Conservation (phyloP, 2,888 invertebrate species). For the Macrophya alboannulata region DNA sequence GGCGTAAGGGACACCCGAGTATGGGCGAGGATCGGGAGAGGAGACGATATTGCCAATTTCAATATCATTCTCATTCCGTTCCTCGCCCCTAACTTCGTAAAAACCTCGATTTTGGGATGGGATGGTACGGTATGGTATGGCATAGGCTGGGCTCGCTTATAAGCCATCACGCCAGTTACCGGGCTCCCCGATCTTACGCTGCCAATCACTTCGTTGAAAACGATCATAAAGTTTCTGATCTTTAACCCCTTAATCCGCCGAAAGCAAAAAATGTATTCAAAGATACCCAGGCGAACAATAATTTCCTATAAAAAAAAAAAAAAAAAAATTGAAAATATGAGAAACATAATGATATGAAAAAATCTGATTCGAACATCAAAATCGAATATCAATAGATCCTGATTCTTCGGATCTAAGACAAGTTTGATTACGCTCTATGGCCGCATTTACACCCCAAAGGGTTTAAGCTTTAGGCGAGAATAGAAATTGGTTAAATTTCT, state of each 20-base stretch:
- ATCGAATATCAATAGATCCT: background rate
- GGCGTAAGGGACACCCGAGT: slow-evolving; percentile 26
- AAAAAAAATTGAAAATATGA: background rate
- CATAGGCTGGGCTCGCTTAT: slow-evolving; percentile 15
- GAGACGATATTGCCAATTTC: slow-evolving; percentile 75
- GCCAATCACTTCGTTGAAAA: slow-evolving; percentile 37
- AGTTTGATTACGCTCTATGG: no score
- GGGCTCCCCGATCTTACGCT: background rate
- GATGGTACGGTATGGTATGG: background rate
- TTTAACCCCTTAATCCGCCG: background rate
- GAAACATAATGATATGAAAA: background rate
- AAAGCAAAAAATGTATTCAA: no score
- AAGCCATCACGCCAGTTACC: slow-evolving; percentile 42
- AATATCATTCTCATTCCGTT: slow-evolving; percentile 73
- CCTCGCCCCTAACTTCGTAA: slow-evolving; percentile 35
- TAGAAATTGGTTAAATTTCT: slow-evolving; percentile 17
- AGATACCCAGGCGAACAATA: no score
- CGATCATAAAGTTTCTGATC: slow-evolving; percentile 18
- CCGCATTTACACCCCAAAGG: background rate
- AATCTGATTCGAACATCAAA: background rate
- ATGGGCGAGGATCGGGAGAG: slow-evolving; percentile 34
- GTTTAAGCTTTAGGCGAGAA: background rate
- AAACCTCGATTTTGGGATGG: slow-evolving; percentile 26
- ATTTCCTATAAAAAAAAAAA: background rate
- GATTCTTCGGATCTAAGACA: no score